Evolutionary conservation across 2,113 vertebrate species (phyloP).

Genomic region (Synodontis membranacea): DNA sequence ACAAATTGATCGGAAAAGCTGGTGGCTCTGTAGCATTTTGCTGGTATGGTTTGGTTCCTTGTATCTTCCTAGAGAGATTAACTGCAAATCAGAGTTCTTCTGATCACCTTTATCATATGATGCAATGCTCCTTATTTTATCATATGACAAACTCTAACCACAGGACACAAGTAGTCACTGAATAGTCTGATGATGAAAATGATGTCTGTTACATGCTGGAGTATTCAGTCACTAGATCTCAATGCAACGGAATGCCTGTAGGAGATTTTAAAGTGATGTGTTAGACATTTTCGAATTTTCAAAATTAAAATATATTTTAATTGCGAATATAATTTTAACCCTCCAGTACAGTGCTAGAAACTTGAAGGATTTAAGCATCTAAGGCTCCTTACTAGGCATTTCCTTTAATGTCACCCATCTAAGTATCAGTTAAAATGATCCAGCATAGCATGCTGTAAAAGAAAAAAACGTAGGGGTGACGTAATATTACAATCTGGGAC

Average conservation of each 20-base stretch:
- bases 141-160: neutral
- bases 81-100: neutral
- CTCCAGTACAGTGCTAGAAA: neutral
- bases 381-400: neutral
- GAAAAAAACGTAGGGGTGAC: neutral
- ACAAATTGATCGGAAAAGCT: neutral
- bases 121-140: no score
- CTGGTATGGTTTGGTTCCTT: neutral
- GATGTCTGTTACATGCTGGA: neutral
- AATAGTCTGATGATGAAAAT: neutral
- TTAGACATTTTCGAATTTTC: neutral
- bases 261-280: neutral
- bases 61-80: neutral
- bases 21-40: neutral
- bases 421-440: neutral
- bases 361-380: neutral
- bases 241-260: no score
- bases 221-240: neutral
- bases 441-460: neutral
- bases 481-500: neutral
- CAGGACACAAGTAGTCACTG: neutral
- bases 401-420: neutral
- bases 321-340: no score
- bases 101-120: neutral
- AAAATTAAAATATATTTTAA: neutral